Evolutionary conservation across 2,797 vertebrate species (phyloP).

Genomic region (Syndactyla subalaris): DNA sequence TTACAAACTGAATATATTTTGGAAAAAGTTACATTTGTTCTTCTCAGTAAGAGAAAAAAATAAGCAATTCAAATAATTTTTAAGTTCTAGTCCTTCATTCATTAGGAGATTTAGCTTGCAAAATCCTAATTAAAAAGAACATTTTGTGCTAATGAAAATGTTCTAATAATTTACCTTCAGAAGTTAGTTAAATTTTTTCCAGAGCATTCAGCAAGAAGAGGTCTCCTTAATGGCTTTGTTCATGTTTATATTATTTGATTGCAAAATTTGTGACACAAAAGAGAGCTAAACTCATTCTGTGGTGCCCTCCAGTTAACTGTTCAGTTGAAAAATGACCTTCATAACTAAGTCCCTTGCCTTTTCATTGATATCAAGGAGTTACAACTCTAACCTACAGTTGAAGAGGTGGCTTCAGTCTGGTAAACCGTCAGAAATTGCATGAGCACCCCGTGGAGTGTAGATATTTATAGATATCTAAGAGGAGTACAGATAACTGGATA

Average conservation of each 20-base stretch:
- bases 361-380: constrained; percentile 70
- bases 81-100: constrained; percentile 60
- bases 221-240: constrained; percentile 61
- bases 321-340: constrained; percentile 84
- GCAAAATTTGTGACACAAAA: constrained; percentile 76
- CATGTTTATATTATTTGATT: constrained; percentile 76
- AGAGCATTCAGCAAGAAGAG: constrained; percentile 66
- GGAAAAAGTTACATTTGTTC: constrained; percentile 39
- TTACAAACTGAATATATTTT: constrained; percentile 31
- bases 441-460: constrained; percentile 55
- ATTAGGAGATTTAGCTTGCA: constrained; percentile 76
- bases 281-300: constrained; percentile 63
- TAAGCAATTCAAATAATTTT: constrained; percentile 67
- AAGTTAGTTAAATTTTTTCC: constrained; percentile 67
- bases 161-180: constrained; percentile 75
- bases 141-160: constrained; percentile 76
- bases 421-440: constrained; percentile 72
- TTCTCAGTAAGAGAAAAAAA: not conserved
- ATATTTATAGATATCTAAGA: constrained; percentile 73
- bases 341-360: constrained; percentile 76
- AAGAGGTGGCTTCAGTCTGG: constrained; percentile 66
- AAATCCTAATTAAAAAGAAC: constrained; percentile 80
- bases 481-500: constrained; percentile 67
- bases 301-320: constrained; percentile 78
- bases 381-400: constrained; percentile 64